phyloP scores from a whole-genome alignment of 2,113 vertebrate genomes.

The Thalassoma bifasciatum region DNA sequence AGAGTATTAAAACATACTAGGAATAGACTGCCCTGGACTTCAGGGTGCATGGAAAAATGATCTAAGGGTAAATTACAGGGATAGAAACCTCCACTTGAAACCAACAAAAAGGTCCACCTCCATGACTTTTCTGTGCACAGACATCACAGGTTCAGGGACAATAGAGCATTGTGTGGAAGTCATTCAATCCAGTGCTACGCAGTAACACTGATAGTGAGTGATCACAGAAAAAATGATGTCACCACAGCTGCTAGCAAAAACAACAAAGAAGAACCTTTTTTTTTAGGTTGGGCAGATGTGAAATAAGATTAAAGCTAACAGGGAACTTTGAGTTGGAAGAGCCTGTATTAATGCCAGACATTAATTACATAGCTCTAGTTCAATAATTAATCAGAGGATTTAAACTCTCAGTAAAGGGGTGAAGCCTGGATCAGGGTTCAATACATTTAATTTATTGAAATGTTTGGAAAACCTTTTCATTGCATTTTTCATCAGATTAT shows the following conservation, averaged over 20 bases:
- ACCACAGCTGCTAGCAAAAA: constrained; percentile 72
- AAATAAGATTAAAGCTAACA: constrained; percentile 69
- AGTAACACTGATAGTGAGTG: constrained; percentile 75
- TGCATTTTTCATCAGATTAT: too few relatives aligned
- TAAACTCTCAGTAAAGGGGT: neutral
- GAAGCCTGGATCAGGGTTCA: neutral
- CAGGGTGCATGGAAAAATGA: constrained; percentile 32
- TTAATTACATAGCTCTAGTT: constrained; percentile 31
- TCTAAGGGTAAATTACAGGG: constrained; percentile 40
- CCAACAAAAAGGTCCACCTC: constrained; percentile 61
- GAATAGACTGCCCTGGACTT: neutral
- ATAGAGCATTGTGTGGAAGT: constrained; percentile 77
- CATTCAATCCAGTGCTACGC: constrained; percentile 72
- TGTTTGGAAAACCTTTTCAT: too few relatives aligned
- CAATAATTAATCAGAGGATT: constrained; percentile 2
- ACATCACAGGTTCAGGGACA: constrained; percentile 78
- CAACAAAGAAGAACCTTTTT: constrained; percentile 76
- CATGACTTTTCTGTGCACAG: constrained; percentile 54
- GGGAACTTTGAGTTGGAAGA: constrained; percentile 34
- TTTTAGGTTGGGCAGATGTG: constrained; percentile 73
- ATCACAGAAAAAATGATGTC: constrained; percentile 82
- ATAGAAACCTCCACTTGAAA: constrained; percentile 52
- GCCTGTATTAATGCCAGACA: constrained; percentile 29
- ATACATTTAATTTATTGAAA: neutral
- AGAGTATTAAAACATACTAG: constrained; percentile 15